phyloP scores from a whole-genome alignment of 2,797 vertebrate genomes.

The Sparidentex hasta region DNA sequence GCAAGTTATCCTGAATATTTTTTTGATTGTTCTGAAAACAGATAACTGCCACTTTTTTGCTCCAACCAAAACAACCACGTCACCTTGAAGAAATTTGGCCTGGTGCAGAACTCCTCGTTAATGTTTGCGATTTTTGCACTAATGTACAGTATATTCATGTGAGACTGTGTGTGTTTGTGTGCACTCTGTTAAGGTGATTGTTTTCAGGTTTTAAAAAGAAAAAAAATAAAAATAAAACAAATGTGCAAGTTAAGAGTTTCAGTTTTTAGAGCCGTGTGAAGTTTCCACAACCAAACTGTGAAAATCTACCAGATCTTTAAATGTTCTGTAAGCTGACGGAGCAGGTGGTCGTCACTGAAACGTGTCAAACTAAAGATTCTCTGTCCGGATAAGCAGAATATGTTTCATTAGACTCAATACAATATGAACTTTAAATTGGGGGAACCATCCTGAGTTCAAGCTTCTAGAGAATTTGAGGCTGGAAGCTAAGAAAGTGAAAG shows the following conservation, averaged over 20 bases:
- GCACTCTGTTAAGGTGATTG: constrained; percentile 64
- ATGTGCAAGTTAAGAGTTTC: neutral
- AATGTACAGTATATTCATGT: constrained; percentile 68
- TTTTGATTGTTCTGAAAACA: constrained; percentile 32
- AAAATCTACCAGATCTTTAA: too few species aligned
- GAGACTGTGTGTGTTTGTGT: constrained; percentile 70
- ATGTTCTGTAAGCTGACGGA: neutral
- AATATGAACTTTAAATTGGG: neutral
- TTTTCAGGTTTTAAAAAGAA: constrained; percentile 78
- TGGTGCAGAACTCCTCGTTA: constrained; percentile 41
- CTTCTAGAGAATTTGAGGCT: too few species aligned
- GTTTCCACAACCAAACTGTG: too few species aligned
- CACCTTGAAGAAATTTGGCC: constrained; percentile 34
- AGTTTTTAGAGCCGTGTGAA: neutral
- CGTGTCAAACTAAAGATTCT: neutral
- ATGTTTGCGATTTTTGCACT: constrained; percentile 83
- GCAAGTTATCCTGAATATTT: constrained; percentile 34
- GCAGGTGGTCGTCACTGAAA: neutral
- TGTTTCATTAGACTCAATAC: neutral
- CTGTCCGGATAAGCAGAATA: neutral
- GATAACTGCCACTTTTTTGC: constrained; percentile 43
- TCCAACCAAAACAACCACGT: constrained; percentile 41
- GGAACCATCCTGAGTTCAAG: neutral
- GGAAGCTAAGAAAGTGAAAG: too few species aligned
- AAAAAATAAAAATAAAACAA: constrained; percentile 24